Evolutionary conservation across 2,113 vertebrate species (phyloP), one percentile per base, ranked within the genome.

Genomic region (Oncorhynchus keta): DNA sequence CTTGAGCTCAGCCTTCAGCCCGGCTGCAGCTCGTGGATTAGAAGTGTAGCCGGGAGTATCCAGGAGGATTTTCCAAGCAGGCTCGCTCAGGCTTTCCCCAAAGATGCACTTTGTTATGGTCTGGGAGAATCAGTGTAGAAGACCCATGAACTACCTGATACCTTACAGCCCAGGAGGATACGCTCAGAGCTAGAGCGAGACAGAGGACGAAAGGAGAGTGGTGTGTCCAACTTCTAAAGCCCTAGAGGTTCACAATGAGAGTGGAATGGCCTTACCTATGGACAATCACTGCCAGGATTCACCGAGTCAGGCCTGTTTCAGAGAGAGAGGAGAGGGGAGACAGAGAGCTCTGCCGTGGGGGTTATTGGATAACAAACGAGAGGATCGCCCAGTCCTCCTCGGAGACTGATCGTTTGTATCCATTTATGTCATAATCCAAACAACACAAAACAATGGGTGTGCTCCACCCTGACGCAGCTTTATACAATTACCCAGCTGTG

Each of bases 371-470:
- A 88, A 84, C 78, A 84, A 79, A 28, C 5, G 7, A 6, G 32
- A 18, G 7, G 16, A 20, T 20, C 32, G 72, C 78, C 66, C 49
- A 83, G 84, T 70, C 70, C 83, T 87, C 85, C 83, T 82, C 49
- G 68, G 84, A 90, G 85, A 88, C 70, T 22, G 59, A 75, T 62
- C 75, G 78, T 88, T 89, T 89, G 85, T 88, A 84, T 91, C 81
- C 88, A 91, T 90, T 91, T 92, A 78, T 88, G 88, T 87, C 87
- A 85, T 84, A 83, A 83, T 79, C 77, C 84, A 87, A 87, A 89
- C 86, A 84, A 70, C 82, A 75, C 76, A 79, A 85, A 86, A 84
- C 83, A 88, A 49, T 32, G 39, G 72, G 79, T 65, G 77, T 61
- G 74, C 78, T 84, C 86, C 78, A 7, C 81, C 83, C 87, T 68